Evolutionary conservation across 2,797 vertebrate genomes (phyloP).

Genomic region (Anguilla megastoma): DNA sequence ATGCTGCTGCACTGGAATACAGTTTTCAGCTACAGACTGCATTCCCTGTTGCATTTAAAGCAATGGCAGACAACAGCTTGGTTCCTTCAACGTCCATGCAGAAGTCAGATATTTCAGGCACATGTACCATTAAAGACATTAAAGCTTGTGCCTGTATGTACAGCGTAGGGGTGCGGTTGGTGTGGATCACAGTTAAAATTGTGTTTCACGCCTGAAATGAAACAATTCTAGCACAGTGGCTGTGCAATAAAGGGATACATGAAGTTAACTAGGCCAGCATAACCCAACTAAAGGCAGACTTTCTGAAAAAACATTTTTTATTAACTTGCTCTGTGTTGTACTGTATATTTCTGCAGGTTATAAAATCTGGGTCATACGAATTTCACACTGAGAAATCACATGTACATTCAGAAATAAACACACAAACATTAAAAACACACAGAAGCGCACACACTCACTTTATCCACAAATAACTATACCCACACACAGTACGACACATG

Average conservation of each 20-base stretch:
- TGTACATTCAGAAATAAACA: neutral
- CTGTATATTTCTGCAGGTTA: neutral
- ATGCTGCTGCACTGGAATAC: neutral
- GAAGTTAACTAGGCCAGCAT: neutral
- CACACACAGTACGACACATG: neutral
- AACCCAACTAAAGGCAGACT: neutral
- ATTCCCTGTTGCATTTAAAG: neutral
- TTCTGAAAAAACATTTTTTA: neutral
- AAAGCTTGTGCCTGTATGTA: neutral
- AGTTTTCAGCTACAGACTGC: neutral
- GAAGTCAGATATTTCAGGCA: neutral
- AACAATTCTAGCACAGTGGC: neutral
- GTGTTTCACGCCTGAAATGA: neutral
- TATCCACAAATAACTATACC: neutral
- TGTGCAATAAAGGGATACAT: neutral
- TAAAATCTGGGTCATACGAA: neutral
- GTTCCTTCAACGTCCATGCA: neutral
- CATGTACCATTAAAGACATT: neutral
- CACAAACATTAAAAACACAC: neutral
- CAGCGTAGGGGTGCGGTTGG: neutral
- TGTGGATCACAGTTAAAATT: neutral
- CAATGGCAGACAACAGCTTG: neutral
- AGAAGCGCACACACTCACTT: neutral
- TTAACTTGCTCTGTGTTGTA: neutral
- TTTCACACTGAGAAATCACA: constrained; percentile 1